phyloP scores from a whole-genome alignment of 2,888 invertebrate species.

The Acrocyrtus sp. region DNA sequence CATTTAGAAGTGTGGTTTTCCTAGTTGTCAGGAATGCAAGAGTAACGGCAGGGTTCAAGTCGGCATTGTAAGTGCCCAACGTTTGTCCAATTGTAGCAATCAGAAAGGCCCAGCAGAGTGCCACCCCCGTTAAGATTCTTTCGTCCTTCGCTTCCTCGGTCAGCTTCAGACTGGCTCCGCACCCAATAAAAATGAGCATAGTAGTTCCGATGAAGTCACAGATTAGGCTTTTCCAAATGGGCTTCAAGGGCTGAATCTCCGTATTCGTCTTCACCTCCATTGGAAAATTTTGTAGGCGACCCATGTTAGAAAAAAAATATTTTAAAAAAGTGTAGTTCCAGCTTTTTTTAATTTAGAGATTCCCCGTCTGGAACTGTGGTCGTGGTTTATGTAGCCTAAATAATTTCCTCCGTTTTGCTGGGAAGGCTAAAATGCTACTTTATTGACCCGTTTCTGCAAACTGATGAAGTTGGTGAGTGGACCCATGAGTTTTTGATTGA shows the following conservation, averaged over 20 bases:
- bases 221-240: slow-evolving; percentile 5
- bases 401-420: too few relatives aligned
- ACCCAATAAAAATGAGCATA: slow-evolving; percentile 12
- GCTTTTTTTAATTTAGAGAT: too few relatives aligned
- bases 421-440: too few relatives aligned
- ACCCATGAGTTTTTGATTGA: too few relatives aligned
- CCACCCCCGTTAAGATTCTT: background rate
- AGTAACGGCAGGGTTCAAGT: slow-evolving; percentile 64
- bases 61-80: background rate
- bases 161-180: background rate
- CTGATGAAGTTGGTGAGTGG: too few relatives aligned
- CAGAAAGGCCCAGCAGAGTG: slow-evolving; percentile 20
- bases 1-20: slow-evolving; percentile 66
- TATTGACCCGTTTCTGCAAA: too few relatives aligned
- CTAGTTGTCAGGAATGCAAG: slow-evolving; percentile 67
- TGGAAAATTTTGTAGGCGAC: slow-evolving; percentile 12
- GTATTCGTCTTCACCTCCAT: background rate
- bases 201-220: slow-evolving; percentile 15
- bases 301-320: slow-evolving; percentile 6
- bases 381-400: too few relatives aligned
- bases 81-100: slow-evolving; percentile 17
- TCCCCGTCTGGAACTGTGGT: too few relatives aligned
- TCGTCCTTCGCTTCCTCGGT: background rate
- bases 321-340: background rate
- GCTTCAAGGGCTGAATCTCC: background rate